A percentile compares a stretch with the other conserved stretches of the same genome.
Evolutionary conservation across 2,113 vertebrate genomes (phyloP).

Genomic region (Marmota monax): DNA sequence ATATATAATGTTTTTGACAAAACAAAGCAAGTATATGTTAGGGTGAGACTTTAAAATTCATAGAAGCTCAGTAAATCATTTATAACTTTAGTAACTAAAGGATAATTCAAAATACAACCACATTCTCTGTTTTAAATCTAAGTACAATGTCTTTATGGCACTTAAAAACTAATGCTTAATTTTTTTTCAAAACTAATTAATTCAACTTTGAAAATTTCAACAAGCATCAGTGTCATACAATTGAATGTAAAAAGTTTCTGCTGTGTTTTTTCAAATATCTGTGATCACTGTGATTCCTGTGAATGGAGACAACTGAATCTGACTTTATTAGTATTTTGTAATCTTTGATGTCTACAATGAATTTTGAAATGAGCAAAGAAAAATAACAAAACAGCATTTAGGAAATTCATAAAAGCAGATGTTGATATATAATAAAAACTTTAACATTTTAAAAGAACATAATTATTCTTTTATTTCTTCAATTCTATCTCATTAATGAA

Average conservation of each 20-base stretch:
- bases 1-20: background rate
- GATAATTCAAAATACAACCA: background rate
- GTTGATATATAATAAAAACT: background rate
- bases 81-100: background rate
- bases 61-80: background rate
- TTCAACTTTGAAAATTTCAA: background rate
- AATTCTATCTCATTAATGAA: slow-evolving; percentile 24
- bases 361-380: slow-evolving; percentile 16
- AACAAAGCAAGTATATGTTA: background rate
- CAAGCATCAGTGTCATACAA: background rate
- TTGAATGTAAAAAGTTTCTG: background rate
- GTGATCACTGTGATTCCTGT: background rate
- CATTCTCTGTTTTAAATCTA: background rate
- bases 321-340: background rate
- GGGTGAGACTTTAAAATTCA: background rate
- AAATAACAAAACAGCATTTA: background rate
- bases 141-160: background rate
- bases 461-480: background rate
- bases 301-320: background rate
- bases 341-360: background rate
- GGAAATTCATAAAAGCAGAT: background rate
- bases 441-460: slow-evolving; percentile 24
- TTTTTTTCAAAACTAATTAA: background rate
- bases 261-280: background rate
- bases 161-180: background rate